Evolutionary conservation across 2,888 invertebrate genomes (phyloP).

Genomic region (Amorpha juglandis): DNA sequence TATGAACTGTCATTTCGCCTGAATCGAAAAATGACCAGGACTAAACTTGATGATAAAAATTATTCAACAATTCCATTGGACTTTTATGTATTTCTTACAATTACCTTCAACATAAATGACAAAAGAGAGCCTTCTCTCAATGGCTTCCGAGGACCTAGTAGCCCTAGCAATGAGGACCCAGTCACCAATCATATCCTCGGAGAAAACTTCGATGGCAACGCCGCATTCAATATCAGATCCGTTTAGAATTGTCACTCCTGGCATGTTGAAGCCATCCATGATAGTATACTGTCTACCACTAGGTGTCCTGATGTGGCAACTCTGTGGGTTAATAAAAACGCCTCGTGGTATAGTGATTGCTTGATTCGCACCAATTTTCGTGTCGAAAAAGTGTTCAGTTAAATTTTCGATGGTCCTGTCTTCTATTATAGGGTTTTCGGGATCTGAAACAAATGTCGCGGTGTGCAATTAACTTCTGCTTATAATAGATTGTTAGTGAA

Average conservation of each 20-base stretch:
- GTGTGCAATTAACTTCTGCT: neutral
- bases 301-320: conserved; percentile 60
- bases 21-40: too few species aligned
- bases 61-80: neutral
- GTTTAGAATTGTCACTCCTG: conserved; percentile 51
- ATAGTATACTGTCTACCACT: conserved; percentile 51
- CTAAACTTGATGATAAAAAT: too few species aligned
- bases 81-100: neutral
- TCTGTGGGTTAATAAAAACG: conserved; percentile 42
- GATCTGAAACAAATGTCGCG: conserved; percentile 41
- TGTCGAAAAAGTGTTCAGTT: conserved; percentile 31
- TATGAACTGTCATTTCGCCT: too few species aligned
- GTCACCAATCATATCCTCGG: conserved; percentile 55
- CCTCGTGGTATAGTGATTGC: conserved; percentile 42
- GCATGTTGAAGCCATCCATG: conserved; percentile 47
- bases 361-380: conserved; percentile 42
- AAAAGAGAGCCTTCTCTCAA: conserved; percentile 62
- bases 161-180: conserved; percentile 64
- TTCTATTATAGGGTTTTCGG: conserved; percentile 48
- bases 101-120: conserved; percentile 68
- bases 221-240: conserved; percentile 53
- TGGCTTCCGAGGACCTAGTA: conserved; percentile 35
- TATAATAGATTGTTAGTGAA: too few species aligned
- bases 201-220: conserved; percentile 47
- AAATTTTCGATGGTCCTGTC: conserved; percentile 41